These are phyloP conservation scores for Hydroisotoma schaefferi DNA, from an alignment of 2,888 invertebrate genomes.

Conservation along the genomic window DNA sequence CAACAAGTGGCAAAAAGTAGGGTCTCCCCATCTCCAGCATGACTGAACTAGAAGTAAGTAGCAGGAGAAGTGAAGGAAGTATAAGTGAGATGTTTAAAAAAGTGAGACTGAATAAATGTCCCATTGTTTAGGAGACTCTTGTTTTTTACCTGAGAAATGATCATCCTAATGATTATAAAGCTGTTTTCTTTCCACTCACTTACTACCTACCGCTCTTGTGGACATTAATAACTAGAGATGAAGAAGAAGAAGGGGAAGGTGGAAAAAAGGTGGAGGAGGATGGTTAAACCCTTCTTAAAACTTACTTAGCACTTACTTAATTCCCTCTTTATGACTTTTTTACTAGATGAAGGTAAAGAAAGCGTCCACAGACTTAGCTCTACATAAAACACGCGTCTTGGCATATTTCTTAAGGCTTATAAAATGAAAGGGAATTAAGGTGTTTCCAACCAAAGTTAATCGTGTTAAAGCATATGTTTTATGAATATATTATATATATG, in stretches of 20 bases:
- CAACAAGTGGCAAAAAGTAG: too few species aligned
- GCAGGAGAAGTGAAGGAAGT: not conserved
- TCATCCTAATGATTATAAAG: constrained; percentile 12
- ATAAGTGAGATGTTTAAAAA: not conserved
- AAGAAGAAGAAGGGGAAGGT: constrained; percentile 3
- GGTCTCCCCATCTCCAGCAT: too few species aligned
- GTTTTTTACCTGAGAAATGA: constrained; percentile 10
- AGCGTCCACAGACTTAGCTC: too few species aligned
- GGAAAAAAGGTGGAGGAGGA: constrained; percentile 7
- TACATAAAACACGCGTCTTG: too few species aligned
- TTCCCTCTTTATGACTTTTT: constrained; percentile 3
- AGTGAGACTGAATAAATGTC: constrained; percentile 7
- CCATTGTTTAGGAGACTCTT: not conserved
- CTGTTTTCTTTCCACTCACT: constrained; percentile 3
- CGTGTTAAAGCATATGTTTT: too few species aligned
- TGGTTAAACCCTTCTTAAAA: constrained; percentile 7
- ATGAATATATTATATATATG: too few species aligned
- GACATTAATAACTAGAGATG: not conserved
- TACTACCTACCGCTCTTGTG: constrained; percentile 16
- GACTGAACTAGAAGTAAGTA: too few species aligned
- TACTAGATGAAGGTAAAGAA: too few species aligned
- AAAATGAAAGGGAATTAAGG: too few species aligned
- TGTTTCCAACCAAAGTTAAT: too few species aligned
- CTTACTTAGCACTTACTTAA: constrained; percentile 6
- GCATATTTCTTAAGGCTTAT: too few species aligned